Evolutionary conservation across 1,140 invertebrate genomes (phyloP).

Genomic region (Ceratosolen solmsi): DNA sequence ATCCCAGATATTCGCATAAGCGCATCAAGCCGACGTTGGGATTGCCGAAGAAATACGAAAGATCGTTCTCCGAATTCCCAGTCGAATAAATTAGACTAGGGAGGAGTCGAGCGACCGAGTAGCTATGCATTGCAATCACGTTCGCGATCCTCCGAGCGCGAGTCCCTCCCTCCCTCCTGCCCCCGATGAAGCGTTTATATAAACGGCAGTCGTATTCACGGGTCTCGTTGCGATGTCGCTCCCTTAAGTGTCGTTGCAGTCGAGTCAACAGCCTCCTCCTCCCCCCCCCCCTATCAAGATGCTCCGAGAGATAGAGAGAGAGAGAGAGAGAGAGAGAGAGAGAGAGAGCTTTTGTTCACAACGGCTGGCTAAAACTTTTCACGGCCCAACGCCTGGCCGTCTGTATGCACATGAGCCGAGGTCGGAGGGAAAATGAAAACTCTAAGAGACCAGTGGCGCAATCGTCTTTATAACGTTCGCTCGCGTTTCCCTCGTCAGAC

Average conservation of each 20-base stretch:
- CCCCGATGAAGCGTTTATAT: constrained; percentile 35
- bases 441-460: too few relatives aligned
- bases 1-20: not conserved
- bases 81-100: not conserved
- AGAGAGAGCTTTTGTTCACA: not conserved
- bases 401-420: too few relatives aligned
- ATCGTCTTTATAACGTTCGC: too few relatives aligned
- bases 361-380: too few relatives aligned
- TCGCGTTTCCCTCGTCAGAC: too few relatives aligned
- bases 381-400: too few relatives aligned
- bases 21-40: not conserved
- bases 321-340: not conserved
- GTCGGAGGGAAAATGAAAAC: too few relatives aligned
- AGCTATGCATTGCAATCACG: constrained; percentile 23
- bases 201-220: constrained; percentile 21
- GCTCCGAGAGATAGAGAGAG: too few relatives aligned
- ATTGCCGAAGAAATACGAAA: not conserved
- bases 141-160: not conserved
- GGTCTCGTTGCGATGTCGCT: not conserved
- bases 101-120: not conserved
- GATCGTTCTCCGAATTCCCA: not conserved
- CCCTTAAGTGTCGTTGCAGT: constrained; percentile 26
- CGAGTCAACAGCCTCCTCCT: constrained; percentile 24
- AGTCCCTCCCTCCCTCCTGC: not conserved
- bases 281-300: constrained; percentile 1